Conservation (phyloP, 2,113 vertebrate genomes). For the Zosterops japonicus region DNA sequence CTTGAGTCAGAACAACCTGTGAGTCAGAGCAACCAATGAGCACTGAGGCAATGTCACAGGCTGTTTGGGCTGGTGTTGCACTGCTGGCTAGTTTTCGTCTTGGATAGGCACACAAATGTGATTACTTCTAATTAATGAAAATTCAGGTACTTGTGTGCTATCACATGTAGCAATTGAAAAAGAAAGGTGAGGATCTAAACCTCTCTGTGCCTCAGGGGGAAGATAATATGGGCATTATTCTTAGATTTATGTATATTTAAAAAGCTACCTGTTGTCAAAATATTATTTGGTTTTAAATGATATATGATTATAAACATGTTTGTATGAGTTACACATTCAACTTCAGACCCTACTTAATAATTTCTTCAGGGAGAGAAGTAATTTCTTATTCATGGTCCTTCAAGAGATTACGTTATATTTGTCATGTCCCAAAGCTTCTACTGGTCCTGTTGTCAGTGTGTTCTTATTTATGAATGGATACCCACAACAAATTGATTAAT, state of each 20-base stretch:
- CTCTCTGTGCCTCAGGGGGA: neutral
- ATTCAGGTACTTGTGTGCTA: neutral
- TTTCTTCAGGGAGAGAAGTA: neutral
- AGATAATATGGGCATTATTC: neutral
- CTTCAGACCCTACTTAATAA: neutral
- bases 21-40: neutral
- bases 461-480: neutral
- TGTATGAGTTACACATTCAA: neutral
- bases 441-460: neutral
- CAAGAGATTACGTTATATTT: neutral
- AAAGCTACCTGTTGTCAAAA: neutral
- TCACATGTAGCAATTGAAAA: neutral
- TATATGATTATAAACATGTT: neutral
- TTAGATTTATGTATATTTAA: neutral
- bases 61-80: neutral
- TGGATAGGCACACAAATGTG: neutral
- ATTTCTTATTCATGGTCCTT: constrained; percentile 2
- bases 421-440: neutral
- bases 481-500: neutral
- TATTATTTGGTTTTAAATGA: neutral
- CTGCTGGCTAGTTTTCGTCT: neutral
- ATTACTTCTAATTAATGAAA: neutral
- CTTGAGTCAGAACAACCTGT: neutral
- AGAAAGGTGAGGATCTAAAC: neutral
- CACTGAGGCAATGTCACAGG: neutral